Evolutionary conservation across 2,888 invertebrate genomes (phyloP), one percentile per base, ranked within the genome.

Genomic region (Auanema freiburgensis): DNA sequence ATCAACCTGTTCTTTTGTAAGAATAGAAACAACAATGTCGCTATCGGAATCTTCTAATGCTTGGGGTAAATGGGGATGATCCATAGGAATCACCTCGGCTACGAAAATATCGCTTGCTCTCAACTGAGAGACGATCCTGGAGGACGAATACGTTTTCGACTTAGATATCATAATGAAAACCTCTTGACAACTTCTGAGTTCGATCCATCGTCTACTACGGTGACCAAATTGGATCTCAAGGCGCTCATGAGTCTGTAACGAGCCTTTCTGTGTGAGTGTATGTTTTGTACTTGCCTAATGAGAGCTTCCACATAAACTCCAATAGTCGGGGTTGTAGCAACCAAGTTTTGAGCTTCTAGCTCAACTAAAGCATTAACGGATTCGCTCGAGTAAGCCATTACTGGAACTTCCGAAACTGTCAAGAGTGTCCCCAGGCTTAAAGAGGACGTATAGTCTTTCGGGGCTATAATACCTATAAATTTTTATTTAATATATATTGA

Each of bases 371-470:
- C 76, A 57, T 78, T 72, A 46, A 71, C 76, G 0, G 78, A 71
- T 21, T 46, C 16, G 8, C 46, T 46, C 3, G 74, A 76, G 61
- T 80, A 82, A 1, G 79, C 77, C n/a, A 72, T 77, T 2, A 80
- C 74, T 14, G 79, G 78, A 33, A 82, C 56, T 16, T 69, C 67
- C 16, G 78, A 71, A 6, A 79, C 73, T 14, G 72, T 67, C 14
- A 83, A 66, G 25, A 81, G 62, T 24, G 74, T 71, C 33, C 76
- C 78, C 14, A 81, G 67, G 12, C 72, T 69, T 42, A 69, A 59
- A 8, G 81, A 74, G 3, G 79, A 77, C 14, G 61, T 55, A 16
- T 69, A 69, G 59, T 82, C 80, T 58, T 78, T 81, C 23, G 82
- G 80, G 21, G 77, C 70, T 33, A 82, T 70, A 14, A 83, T 59